These are phyloP conservation scores for Oreochromis mossambicus DNA, from an alignment of 2,797 vertebrate genomes.

Conservation along the genomic window DNA sequence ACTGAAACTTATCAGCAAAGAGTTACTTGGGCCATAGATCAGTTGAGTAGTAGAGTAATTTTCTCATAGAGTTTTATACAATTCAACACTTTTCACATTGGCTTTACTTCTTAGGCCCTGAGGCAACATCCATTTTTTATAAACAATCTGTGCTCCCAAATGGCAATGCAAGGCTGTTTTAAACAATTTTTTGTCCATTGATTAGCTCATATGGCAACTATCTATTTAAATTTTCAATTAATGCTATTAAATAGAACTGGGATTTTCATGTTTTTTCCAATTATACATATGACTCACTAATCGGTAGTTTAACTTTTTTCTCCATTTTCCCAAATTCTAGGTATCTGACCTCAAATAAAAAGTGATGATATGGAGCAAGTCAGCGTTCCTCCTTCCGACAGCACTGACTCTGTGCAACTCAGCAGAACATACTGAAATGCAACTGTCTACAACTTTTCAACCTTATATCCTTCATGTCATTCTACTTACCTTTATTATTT, in stretches of 20 bases:
- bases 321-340: background rate
- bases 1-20: background rate
- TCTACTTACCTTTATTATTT: background rate
- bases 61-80: background rate
- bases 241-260: background rate
- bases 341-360: background rate
- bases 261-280: background rate
- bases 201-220: background rate
- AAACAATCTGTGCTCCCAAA: background rate
- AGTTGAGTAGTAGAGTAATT: background rate
- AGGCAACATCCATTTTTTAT: background rate
- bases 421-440: background rate
- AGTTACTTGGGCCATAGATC: background rate
- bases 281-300: background rate
- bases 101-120: background rate
- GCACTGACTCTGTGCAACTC: conserved; percentile 3
- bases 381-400: background rate
- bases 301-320: background rate
- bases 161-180: background rate
- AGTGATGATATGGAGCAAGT: background rate
- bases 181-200: background rate
- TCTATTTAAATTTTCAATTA: background rate
- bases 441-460: background rate
- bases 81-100: background rate
- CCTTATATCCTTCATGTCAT: background rate